phyloP scores from a whole-genome alignment of 2,888 invertebrate species.

The Apamea crenata region DNA sequence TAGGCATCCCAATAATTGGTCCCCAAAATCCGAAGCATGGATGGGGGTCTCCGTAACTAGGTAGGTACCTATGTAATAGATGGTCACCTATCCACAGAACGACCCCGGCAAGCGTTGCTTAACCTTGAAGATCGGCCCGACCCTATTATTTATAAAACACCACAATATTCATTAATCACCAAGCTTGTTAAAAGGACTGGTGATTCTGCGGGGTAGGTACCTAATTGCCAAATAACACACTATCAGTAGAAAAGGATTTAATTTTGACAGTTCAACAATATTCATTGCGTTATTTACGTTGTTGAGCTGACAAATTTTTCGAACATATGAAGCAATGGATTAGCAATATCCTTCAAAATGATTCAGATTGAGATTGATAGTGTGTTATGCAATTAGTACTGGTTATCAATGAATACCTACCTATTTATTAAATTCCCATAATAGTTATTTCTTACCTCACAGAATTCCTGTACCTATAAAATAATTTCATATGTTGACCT shows the following conservation, averaged over 20 bases:
- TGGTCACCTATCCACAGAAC: neutral
- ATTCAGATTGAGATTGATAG: too few relatives aligned
- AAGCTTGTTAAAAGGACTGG: neutral
- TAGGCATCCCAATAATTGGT: neutral
- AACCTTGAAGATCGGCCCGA: neutral
- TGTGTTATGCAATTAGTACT: too few relatives aligned
- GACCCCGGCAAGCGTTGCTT: neutral
- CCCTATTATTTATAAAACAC: neutral
- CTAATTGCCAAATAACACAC: too few relatives aligned
- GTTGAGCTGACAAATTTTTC: too few relatives aligned
- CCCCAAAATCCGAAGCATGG: neutral
- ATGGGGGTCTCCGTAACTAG: neutral
- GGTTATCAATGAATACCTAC: neutral
- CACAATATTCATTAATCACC: neutral
- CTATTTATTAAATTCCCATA: too few relatives aligned
- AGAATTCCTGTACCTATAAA: slow-evolving; percentile 5
- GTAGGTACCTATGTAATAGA: neutral
- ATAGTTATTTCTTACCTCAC: neutral
- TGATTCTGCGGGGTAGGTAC: neutral
- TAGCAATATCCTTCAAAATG: too few relatives aligned
- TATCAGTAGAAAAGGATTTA: too few relatives aligned
- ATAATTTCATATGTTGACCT: slow-evolving; percentile 28
- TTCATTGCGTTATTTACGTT: too few relatives aligned
- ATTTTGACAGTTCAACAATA: neutral
- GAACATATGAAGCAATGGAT: too few relatives aligned